Conservation (phyloP, 1,140 invertebrate genomes). For the Danaus plexippus region DNA sequence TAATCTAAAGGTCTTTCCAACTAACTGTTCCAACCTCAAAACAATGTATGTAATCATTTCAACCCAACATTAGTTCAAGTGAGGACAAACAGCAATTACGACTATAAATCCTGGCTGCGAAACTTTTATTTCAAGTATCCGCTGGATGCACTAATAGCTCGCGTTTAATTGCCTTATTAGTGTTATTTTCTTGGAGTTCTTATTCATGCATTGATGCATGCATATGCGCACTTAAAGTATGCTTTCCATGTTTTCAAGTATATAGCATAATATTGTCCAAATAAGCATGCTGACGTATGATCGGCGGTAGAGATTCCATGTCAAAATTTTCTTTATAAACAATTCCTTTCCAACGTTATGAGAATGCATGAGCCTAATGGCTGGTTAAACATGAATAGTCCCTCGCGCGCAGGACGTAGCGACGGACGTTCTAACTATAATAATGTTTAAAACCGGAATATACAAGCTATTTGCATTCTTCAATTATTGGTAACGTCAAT, state of each 20-base stretch:
- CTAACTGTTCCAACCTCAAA: neutral
- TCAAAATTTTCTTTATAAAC: too few species aligned
- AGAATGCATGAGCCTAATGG: too few species aligned
- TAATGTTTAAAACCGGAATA: slow-evolving; percentile 26
- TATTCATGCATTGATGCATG: slow-evolving; percentile 13
- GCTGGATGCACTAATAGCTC: slow-evolving; percentile 38
- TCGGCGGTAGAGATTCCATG: too few species aligned
- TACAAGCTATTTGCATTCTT: slow-evolving; percentile 21
- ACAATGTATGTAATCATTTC: slow-evolving; percentile 19
- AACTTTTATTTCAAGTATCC: slow-evolving; percentile 29
- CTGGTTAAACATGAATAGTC: slow-evolving; percentile 8
- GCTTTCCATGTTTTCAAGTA: too few species aligned
- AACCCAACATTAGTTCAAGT: slow-evolving; percentile 13
- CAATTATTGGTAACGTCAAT: slow-evolving; percentile 19
- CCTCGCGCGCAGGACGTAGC: slow-evolving; percentile 16
- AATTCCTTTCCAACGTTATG: too few species aligned
- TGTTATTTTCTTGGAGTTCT: slow-evolving; percentile 26
- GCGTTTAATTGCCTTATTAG: slow-evolving; percentile 40
- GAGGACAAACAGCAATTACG: slow-evolving; percentile 14
- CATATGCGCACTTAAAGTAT: too few species aligned
- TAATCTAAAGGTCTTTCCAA: too few species aligned
- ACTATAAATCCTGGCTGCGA: slow-evolving; percentile 21
- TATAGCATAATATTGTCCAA: too few species aligned
- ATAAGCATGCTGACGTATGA: too few species aligned
- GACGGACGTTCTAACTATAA: slow-evolving; percentile 27